Base-by-base conservation (phyloP, 2,888 invertebrate species). In the Pterostichus madidus region DNA sequence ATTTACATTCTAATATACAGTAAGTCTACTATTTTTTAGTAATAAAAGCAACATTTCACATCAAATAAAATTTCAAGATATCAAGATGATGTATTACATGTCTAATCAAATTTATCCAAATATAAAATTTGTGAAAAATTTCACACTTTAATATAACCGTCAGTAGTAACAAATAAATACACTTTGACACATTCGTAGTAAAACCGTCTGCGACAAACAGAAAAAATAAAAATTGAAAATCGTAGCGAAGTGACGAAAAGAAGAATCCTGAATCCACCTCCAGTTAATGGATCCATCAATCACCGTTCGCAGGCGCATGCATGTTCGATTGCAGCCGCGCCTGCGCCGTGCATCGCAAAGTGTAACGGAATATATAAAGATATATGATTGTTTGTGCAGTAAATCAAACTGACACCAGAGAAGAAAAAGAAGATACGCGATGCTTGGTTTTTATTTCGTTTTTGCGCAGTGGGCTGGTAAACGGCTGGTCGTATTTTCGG, bases 401-500 rank as follows among this genome's bases (percentile, higher is more conserved):
- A 77, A 77, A 77, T 77, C 77, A 77, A 31, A 56, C 77, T 52
- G 53, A 32, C 77, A 56, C 76, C 52, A 53, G 32, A 32, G 35
- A 77, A 77, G 56, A 77, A 56, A 49, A 73, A 73, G 44, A 73
- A 44, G 49, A 73, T 46, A 73, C 24, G 46, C 44, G 10, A 13
- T 56, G 56, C 56, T 56, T 56, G 7, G 17, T 80, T 68, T 76
- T 64, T 80, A 80, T 80, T 80, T 80, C 68, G 35, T 49, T 80
- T 52, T 80, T 80, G 80, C 80, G 68, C 80, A 80, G 80, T 68
- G 64, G 68, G 32, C 49, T 80, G 80, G 68, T 68, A 80, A 80
- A 80, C 64, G 80, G 52, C 68, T 52, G 64, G 80, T 64, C 80
- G 64, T 80, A 80, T 80, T 80, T 80, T 80, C 68, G 80, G 80